phyloP scores from a whole-genome alignment of 2,797 vertebrate species.

The Stomatorhinus walkeri region DNA sequence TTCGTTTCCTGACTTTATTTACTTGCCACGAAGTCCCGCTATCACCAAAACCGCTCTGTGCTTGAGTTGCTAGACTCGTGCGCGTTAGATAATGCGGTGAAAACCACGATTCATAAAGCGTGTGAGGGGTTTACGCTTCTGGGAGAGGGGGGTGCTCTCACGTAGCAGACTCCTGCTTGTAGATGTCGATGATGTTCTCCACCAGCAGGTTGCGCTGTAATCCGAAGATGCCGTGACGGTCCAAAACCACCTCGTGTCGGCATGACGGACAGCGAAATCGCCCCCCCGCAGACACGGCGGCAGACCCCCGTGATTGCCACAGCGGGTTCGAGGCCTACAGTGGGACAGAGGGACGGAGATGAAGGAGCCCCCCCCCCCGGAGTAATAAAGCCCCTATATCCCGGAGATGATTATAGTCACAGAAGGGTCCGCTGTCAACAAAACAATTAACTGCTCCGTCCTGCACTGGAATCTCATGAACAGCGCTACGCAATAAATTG shows the following conservation, averaged over 20 bases:
- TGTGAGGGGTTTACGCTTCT: not conserved
- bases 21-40: not conserved
- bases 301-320: slow-evolving; percentile 72
- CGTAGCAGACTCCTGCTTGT: slow-evolving; percentile 77
- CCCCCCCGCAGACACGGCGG: slow-evolving; percentile 57
- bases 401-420: not conserved
- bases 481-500: not conserved
- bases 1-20: slow-evolving; percentile 21
- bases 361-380: not conserved
- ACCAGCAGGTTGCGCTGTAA: slow-evolving; percentile 84
- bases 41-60: not conserved
- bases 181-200: slow-evolving; percentile 88
- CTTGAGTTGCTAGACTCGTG: not conserved
- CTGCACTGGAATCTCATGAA: not conserved
- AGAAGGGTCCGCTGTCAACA: not conserved
- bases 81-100: not conserved
- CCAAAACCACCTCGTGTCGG: slow-evolving; percentile 79
- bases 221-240: slow-evolving; percentile 79
- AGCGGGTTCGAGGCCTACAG: slow-evolving; percentile 72
- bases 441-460: not conserved
- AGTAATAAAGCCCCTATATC: not conserved
- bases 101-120: not conserved
- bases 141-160: slow-evolving; percentile 30
- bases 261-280: slow-evolving; percentile 84
- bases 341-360: not conserved